Evolutionary conservation across 2,797 vertebrate genomes (phyloP).

Genomic region (Phataginus tetradactyla): DNA sequence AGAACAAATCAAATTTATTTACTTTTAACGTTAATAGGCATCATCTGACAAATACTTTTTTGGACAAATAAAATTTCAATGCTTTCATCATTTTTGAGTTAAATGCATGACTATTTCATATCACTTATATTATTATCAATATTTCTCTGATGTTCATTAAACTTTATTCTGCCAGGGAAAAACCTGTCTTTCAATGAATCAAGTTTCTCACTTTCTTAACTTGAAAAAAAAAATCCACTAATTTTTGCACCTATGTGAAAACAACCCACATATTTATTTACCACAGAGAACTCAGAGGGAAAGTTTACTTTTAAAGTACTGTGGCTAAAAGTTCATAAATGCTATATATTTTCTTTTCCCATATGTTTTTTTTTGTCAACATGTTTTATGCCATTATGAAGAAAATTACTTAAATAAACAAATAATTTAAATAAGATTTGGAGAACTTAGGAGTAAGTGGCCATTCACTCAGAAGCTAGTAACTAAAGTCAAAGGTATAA

Average conservation of each 20-base stretch:
- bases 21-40: background rate
- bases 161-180: background rate
- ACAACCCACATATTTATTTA: background rate
- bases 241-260: background rate
- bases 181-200: background rate
- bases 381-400: background rate
- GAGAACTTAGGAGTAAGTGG: background rate
- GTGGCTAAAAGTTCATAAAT: background rate
- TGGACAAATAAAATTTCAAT: background rate
- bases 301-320: background rate
- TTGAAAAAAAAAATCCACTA: background rate
- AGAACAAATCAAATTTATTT: background rate
- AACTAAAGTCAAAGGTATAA: background rate
- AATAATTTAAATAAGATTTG: background rate
- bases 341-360: background rate
- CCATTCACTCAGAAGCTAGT: slow-evolving; percentile 11
- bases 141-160: background rate
- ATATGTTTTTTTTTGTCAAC: background rate
- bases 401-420: slow-evolving; percentile 22
- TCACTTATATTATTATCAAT: background rate
- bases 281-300: background rate
- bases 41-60: background rate
- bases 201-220: slow-evolving; percentile 44
- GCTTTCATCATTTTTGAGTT: background rate
- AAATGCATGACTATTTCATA: slow-evolving; percentile 2